Conservation (phyloP, 2,888 invertebrate species). For the Cerastis rubricosa region DNA sequence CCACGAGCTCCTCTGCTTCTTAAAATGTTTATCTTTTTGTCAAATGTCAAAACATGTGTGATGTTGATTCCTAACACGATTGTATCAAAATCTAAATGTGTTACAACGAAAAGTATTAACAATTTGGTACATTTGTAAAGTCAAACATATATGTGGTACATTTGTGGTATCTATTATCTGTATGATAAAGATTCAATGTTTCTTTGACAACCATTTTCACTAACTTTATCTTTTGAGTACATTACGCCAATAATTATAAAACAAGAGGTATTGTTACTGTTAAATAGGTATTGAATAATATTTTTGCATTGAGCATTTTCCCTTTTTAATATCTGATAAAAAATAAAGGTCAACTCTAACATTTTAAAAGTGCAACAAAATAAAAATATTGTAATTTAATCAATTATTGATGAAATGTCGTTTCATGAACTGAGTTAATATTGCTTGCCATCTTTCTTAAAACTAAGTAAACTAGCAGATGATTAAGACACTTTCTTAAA, state of each 20-base stretch:
- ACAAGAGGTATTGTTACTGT: neutral
- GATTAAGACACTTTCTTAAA: too few species aligned
- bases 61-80: conserved; percentile 19
- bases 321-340: neutral
- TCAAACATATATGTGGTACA: too few species aligned
- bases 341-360: neutral
- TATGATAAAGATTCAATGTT: conserved; percentile 33
- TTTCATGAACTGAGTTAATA: too few species aligned
- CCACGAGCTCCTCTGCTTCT: neutral
- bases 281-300: neutral
- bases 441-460: too few species aligned
- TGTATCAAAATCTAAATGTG: conserved; percentile 28
- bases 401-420: too few species aligned
- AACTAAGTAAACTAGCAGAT: too few species aligned
- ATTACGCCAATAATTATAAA: conserved; percentile 11
- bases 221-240: conserved; percentile 42
- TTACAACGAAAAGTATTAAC: conserved; percentile 39
- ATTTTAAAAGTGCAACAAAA: too few species aligned
- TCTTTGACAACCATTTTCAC: conserved; percentile 51
- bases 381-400: too few species aligned
- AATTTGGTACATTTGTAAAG: conserved; percentile 32
- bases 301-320: too few species aligned
- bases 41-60: conserved; percentile 34
- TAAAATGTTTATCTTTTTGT: conserved; percentile 19
- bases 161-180: conserved; percentile 13